A percentile compares a stretch with the other conserved stretches of the same genome.
phyloP scores from a whole-genome alignment of 1,140 invertebrate species.

The Dufourea novaeangliae region DNA sequence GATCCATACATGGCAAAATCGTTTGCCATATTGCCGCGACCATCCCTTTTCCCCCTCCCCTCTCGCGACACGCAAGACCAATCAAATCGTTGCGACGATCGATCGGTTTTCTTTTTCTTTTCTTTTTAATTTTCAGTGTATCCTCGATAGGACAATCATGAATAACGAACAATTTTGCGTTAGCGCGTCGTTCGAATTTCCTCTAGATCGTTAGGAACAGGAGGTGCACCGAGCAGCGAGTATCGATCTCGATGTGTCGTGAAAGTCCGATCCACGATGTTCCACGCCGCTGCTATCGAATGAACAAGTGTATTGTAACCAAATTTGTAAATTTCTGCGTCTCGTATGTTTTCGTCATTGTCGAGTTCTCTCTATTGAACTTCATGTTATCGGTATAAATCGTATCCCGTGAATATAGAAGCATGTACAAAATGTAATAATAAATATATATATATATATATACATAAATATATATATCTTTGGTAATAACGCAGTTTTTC shows the following conservation, averaged over 20 bases:
- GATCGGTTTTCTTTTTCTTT: background rate
- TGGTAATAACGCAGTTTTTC: slow-evolving; percentile 38
- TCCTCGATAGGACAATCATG: slow-evolving; percentile 66
- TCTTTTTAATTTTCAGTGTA: slow-evolving; percentile 28
- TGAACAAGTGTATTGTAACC: background rate
- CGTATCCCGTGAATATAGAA: slow-evolving; percentile 14
- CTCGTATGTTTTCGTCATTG: slow-evolving; percentile 18
- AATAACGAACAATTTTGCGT: slow-evolving; percentile 48
- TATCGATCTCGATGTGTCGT: background rate
- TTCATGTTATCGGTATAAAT: slow-evolving; percentile 30
- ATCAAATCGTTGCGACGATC: slow-evolving; percentile 11
- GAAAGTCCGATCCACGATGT: slow-evolving; percentile 1
- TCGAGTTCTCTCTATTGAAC: slow-evolving; percentile 23
- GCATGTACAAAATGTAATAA: slow-evolving; percentile 50
- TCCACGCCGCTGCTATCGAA: slow-evolving; percentile 8
- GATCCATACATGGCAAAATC: slow-evolving; percentile 44
- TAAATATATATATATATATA: slow-evolving; percentile 20
- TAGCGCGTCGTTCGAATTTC: slow-evolving; percentile 21
- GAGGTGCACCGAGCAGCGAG: background rate
- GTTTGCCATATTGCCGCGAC: slow-evolving; percentile 31
- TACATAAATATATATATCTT: slow-evolving; percentile 6
- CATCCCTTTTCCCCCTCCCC: slow-evolving; percentile 48
- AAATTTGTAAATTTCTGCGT: slow-evolving; percentile 28
- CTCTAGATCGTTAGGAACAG: background rate
- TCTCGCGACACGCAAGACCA: background rate